A percentile compares a stretch with the other conserved stretches of the same genome.
Conservation (phyloP, 2,797 vertebrate species). For the Lagodon rhomboides region DNA sequence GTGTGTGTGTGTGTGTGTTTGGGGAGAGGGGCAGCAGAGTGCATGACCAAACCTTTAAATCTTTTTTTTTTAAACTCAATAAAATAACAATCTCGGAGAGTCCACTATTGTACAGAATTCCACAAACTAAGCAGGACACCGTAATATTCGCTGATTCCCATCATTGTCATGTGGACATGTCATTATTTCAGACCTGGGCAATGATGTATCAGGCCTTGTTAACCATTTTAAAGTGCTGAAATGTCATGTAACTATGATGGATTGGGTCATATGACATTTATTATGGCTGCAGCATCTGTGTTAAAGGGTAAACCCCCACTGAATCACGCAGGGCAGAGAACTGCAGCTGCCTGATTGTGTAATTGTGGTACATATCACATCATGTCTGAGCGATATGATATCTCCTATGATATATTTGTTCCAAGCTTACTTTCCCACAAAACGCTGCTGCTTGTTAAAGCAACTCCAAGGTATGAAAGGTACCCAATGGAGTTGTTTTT, state of each 20-base stretch:
- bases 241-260: conserved; percentile 75
- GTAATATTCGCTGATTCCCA: conserved; percentile 29
- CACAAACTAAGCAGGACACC: conserved; percentile 44
- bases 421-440: conserved; percentile 21
- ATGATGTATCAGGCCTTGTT: conserved; percentile 69
- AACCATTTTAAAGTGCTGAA: conserved; percentile 65
- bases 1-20: conserved; percentile 29
- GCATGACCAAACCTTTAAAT: conserved; percentile 33
- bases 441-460: conserved; percentile 35
- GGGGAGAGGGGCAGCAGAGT: conserved; percentile 21
- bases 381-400: conserved; percentile 30
- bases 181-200: conserved; percentile 56
- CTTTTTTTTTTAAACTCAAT: conserved; percentile 23
- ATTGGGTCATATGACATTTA: conserved; percentile 71
- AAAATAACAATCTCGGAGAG: conserved; percentile 60
- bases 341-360: conserved; percentile 48
- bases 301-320: conserved; percentile 72
- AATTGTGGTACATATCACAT: conserved; percentile 51
- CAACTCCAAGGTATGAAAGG: conserved; percentile 19
- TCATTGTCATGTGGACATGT: conserved; percentile 42
- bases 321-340: conserved; percentile 55
- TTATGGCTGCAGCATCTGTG: conserved; percentile 71
- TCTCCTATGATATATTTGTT: conserved; percentile 31
- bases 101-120: conserved; percentile 39
- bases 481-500: neutral